Conservation (phyloP, 1,140 invertebrate species). For the Trichoplusia ni region DNA sequence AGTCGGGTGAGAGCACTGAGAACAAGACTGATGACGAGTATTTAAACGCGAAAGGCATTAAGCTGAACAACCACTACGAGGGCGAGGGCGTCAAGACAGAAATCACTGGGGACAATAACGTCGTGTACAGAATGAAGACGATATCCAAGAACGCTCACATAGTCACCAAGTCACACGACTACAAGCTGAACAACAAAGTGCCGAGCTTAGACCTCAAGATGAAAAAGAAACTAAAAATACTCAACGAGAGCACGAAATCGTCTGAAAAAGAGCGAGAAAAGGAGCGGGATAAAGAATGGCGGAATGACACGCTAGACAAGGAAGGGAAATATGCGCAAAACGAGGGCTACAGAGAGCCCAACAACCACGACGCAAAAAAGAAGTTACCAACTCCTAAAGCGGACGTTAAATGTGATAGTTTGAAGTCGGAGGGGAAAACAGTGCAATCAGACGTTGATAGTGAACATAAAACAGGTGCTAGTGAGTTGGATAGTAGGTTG, state of each 20-base stretch:
- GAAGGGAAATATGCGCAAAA: conserved; percentile 78
- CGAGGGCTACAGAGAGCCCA: conserved; percentile 78
- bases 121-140: conserved; percentile 77
- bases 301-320: conserved; percentile 69
- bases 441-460: conserved; percentile 62
- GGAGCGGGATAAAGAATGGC: conserved; percentile 71
- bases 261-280: conserved; percentile 67
- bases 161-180: conserved; percentile 75
- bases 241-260: conserved; percentile 52
- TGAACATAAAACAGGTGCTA: conserved; percentile 66
- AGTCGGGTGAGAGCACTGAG: conserved; percentile 64
- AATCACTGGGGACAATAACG: conserved; percentile 65
- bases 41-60: conserved; percentile 69
- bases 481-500: conserved; percentile 65
- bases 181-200: conserved; percentile 70
- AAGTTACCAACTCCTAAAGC: conserved; percentile 67
- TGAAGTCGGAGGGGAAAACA: conserved; percentile 67
- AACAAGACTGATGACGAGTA: conserved; percentile 77
- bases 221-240: conserved; percentile 72
- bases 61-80: conserved; percentile 69
- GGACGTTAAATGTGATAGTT: conserved; percentile 70
- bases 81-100: conserved; percentile 62
- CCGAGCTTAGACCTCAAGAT: conserved; percentile 66
- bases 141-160: conserved; percentile 78
- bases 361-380: conserved; percentile 72